These are phyloP conservation scores for Oryzias javanicus DNA, from an alignment of 2,113 vertebrate genomes.

Conservation along the genomic window DNA sequence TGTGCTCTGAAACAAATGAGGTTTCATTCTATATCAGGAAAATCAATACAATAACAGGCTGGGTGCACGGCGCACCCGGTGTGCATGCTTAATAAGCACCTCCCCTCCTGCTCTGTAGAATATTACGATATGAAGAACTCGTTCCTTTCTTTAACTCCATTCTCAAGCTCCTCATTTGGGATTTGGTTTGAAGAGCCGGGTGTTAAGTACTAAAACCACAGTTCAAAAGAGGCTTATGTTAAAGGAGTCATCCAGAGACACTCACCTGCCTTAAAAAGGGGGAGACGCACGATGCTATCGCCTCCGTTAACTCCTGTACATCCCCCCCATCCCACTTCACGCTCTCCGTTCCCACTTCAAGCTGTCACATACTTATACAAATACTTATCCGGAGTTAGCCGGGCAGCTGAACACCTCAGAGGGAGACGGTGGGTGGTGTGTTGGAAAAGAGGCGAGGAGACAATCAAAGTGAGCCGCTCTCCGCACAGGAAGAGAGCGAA, in stretches of 20 bases:
- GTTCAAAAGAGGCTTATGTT: slow-evolving; percentile 78
- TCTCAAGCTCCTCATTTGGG: slow-evolving; percentile 62
- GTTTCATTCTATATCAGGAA: slow-evolving; percentile 68
- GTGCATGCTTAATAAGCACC: slow-evolving; percentile 63
- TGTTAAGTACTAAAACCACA: slow-evolving; percentile 75
- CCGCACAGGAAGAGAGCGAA: slow-evolving; percentile 37
- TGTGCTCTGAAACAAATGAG: slow-evolving; percentile 71
- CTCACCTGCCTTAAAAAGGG: slow-evolving; percentile 62
- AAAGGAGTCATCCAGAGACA: slow-evolving; percentile 73
- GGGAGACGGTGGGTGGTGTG: slow-evolving; percentile 46
- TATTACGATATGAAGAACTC: slow-evolving; percentile 46
- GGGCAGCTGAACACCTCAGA: slow-evolving; percentile 65
- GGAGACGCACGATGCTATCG: slow-evolving; percentile 68
- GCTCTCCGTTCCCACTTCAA: slow-evolving; percentile 44
- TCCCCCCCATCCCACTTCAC: slow-evolving; percentile 6
- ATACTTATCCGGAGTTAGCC: slow-evolving; percentile 61
- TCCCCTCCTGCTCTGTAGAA: slow-evolving; percentile 36
- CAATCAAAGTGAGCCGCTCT: slow-evolving; percentile 34
- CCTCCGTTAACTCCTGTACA: slow-evolving; percentile 52
- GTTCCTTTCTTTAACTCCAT: slow-evolving; percentile 37
- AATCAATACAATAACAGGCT: slow-evolving; percentile 70
- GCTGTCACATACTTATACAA: slow-evolving; percentile 74
- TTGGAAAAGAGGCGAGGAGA: slow-evolving; percentile 28
- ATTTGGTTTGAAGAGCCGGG: slow-evolving; percentile 70
- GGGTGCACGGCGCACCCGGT: slow-evolving; percentile 31